phyloP scores from a whole-genome alignment of 35 echinoderm and acorn worm genomes.

The Lytechinus variegatus region DNA sequence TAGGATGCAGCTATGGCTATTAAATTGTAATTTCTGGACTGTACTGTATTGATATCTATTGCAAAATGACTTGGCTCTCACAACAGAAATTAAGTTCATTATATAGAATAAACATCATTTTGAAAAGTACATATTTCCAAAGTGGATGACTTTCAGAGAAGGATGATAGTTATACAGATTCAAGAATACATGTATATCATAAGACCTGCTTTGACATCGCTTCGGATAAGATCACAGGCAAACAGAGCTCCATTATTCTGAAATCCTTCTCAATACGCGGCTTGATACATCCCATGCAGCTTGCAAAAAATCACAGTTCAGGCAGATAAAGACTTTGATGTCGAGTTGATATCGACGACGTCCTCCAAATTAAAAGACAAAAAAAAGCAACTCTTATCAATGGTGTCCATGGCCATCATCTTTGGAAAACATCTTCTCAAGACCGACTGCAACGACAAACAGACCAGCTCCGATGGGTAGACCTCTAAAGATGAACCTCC shows the following conservation, averaged over 20 bases:
- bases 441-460: constrained; percentile 75
- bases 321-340: neutral
- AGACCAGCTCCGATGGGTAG: constrained; percentile 71
- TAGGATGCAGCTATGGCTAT: too few species aligned
- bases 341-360: neutral
- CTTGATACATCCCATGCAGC: neutral
- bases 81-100: too few species aligned
- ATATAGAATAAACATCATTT: too few species aligned
- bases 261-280: neutral
- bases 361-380: neutral
- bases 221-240: neutral
- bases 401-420: constrained; percentile 78
- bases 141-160: neutral
- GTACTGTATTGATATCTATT: too few species aligned
- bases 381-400: constrained; percentile 6
- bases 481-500: constrained; percentile 65
- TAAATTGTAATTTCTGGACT: too few species aligned
- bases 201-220: neutral
- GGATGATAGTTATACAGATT: neutral
- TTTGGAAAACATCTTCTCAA: constrained; percentile 71
- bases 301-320: constrained; percentile 44
- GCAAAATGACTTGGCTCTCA: too few species aligned
- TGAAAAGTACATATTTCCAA: neutral
- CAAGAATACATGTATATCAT: neutral
- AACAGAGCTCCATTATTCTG: neutral